phyloP scores from a whole-genome alignment of 1,140 invertebrate genomes.

The Schlechtendalia chinensis region DNA sequence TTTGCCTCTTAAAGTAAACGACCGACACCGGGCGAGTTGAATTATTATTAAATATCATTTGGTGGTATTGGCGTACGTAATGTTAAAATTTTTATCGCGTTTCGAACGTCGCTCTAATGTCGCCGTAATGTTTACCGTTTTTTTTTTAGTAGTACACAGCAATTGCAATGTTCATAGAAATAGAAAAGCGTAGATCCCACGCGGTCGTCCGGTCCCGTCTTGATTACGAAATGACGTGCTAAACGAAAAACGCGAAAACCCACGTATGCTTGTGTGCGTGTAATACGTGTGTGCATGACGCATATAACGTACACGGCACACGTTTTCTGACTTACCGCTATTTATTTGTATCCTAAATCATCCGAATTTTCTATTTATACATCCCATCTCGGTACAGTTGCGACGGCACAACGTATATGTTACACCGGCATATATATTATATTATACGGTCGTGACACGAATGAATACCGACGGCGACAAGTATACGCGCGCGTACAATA shows the following conservation, averaged over 20 bases:
- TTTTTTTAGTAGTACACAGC: too few relatives aligned
- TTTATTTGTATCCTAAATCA: not conserved
- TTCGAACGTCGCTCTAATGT: too few relatives aligned
- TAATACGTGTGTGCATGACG: not conserved
- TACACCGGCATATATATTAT: not conserved
- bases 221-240: too few relatives aligned
- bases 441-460: slow-evolving; percentile 31
- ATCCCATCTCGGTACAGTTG: not conserved
- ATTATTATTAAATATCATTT: too few relatives aligned
- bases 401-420: not conserved
- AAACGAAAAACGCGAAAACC: not conserved
- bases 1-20: too few relatives aligned
- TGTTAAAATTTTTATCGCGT: too few relatives aligned
- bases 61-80: too few relatives aligned
- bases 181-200: too few relatives aligned
- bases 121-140: too few relatives aligned
- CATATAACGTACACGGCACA: not conserved
- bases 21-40: too few relatives aligned
- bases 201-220: too few relatives aligned
- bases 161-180: too few relatives aligned
- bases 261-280: not conserved
- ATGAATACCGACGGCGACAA: not conserved
- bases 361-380: slow-evolving; percentile 12
- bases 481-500: not conserved
- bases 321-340: not conserved